A percentile compares a stretch with the other conserved stretches of the same genome.
Evolutionary conservation across 2,797 vertebrate species (phyloP).

Genomic region (Knipowitschia caucasica): DNA sequence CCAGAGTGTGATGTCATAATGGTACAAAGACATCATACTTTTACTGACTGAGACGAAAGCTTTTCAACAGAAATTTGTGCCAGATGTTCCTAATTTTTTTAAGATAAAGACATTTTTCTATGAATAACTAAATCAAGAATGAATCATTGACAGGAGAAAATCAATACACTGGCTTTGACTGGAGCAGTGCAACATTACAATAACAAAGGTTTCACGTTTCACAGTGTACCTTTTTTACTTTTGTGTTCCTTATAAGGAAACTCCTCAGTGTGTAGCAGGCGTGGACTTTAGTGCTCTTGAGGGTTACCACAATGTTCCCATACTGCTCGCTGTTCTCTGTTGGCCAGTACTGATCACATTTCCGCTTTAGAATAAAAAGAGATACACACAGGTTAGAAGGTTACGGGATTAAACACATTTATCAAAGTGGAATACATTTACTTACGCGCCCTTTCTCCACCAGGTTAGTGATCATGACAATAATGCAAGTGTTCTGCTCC

Average conservation of each 20-base stretch:
- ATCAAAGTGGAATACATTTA: slow-evolving; percentile 12
- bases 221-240: slow-evolving; percentile 88
- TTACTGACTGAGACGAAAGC: no score
- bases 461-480: slow-evolving; percentile 98
- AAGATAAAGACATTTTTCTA: background rate
- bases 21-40: no score
- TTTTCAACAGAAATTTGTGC: background rate
- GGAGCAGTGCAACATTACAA: background rate
- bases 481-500: slow-evolving; percentile 95
- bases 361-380: slow-evolving; percentile 78
- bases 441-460: slow-evolving; percentile 98
- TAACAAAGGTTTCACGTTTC: background rate
- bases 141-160: background rate
- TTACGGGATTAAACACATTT: background rate
- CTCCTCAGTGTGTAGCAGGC: slow-evolving; percentile 94
- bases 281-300: slow-evolving; percentile 92
- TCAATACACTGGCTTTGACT: background rate
- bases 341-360: slow-evolving; percentile 99
- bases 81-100: background rate
- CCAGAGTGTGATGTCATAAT: no score
- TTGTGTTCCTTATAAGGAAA: slow-evolving; percentile 90
- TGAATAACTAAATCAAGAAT: background rate
- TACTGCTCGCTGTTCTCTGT: slow-evolving; percentile 95
- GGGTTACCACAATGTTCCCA: slow-evolving; percentile 90
- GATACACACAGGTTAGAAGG: background rate